Evolutionary conservation across 2,113 vertebrate species (phyloP).

Genomic region (Erinaceus europaeus): DNA sequence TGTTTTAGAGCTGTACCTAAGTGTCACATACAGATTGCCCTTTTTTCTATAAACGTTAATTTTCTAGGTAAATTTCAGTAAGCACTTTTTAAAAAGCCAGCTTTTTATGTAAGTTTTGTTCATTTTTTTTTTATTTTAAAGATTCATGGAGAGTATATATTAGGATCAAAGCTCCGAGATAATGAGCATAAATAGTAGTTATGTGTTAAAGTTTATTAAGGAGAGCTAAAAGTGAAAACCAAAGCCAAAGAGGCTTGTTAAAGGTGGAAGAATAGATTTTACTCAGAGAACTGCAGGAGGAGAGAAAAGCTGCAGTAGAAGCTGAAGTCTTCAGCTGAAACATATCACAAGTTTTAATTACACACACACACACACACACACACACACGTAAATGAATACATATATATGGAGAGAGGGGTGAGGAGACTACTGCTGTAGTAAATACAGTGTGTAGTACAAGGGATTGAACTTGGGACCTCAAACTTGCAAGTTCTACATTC

Average conservation of each 20-base stretch:
- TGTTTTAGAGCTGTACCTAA: not conserved
- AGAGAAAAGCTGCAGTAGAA: not conserved
- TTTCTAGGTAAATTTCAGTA: not conserved
- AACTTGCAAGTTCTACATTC: no score
- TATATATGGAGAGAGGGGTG: no score
- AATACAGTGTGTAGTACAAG: no score
- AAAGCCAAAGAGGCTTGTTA: not conserved
- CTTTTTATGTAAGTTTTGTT: slow-evolving; percentile 31
- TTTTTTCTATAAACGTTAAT: not conserved
- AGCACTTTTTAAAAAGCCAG: not conserved
- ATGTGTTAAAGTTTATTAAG: slow-evolving; percentile 27
- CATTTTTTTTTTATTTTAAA: slow-evolving; percentile 18
- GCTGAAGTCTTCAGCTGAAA: no score
- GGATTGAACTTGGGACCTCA: no score
- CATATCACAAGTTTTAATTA: no score
- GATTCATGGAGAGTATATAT: no score
- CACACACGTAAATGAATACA: no score
- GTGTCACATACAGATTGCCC: not conserved
- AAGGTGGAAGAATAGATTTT: not conserved
- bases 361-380: no score
- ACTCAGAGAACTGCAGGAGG: not conserved
- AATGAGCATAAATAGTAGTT: not conserved
- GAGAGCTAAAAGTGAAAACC: slow-evolving; percentile 38
- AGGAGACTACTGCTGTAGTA: no score
- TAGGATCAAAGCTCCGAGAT: not conserved